These are phyloP conservation scores for Seriola aureovittata DNA, from an alignment of 2,113 vertebrate genomes.

Conservation along the genomic window DNA sequence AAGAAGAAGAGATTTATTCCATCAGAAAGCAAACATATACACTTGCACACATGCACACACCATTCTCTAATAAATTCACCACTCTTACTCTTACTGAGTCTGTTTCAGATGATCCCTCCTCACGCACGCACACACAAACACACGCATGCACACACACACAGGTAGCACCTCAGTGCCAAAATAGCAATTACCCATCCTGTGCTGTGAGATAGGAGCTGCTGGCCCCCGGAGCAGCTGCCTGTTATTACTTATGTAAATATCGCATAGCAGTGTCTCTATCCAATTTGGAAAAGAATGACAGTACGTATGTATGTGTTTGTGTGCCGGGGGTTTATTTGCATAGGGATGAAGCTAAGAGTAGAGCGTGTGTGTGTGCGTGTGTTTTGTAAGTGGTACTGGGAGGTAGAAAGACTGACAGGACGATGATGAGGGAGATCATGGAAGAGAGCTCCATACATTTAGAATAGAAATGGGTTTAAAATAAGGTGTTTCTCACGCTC, in stretches of 20 bases:
- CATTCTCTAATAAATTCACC: conserved; percentile 36
- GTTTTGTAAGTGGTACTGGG: conserved; percentile 18
- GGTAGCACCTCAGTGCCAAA: conserved; percentile 76
- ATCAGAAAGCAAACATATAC: not conserved
- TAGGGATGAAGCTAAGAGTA: conserved; percentile 39
- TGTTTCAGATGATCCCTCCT: conserved; percentile 18
- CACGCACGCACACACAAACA: conserved; percentile 9
- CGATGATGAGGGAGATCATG: conserved; percentile 17
- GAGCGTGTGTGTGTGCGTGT: conserved; percentile 33
- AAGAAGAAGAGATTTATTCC: conserved; percentile 28
- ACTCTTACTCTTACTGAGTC: conserved; percentile 11
- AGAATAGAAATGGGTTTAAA: conserved; percentile 35
- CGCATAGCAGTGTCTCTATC: conserved; percentile 73
- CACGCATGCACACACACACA: conserved; percentile 47
- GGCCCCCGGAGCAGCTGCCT: conserved; percentile 68
- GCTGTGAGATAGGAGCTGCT: conserved; percentile 69
- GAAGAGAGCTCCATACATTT: conserved; percentile 25
- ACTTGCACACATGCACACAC: conserved; percentile 15
- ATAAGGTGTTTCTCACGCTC: not conserved
- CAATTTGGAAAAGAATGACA: conserved; percentile 73
- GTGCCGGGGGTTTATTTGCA: conserved; percentile 44
- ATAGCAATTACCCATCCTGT: conserved; percentile 74
- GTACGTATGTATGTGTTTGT: conserved; percentile 38
- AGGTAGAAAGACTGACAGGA: conserved; percentile 12
- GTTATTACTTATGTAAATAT: conserved; percentile 83